Conservation (phyloP, 2,113 vertebrate genomes). For the Lagopus muta region DNA sequence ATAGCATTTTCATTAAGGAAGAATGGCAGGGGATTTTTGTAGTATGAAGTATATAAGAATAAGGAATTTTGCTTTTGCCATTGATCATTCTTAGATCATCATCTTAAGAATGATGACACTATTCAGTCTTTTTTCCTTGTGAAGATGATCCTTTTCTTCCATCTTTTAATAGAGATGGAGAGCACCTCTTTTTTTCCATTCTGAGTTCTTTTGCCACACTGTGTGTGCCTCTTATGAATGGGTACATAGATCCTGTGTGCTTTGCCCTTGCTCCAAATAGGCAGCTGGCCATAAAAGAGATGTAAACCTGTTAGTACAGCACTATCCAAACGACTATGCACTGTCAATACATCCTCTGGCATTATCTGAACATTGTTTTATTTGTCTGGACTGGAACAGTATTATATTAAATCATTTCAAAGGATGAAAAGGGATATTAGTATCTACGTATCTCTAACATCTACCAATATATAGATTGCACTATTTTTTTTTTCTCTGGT, state of each 20-base stretch:
- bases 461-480: background rate
- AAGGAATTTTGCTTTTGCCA: conserved; percentile 15
- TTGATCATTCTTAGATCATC: background rate
- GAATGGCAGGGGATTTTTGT: conserved; percentile 20
- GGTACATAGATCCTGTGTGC: background rate
- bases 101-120: background rate
- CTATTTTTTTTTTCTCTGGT: background rate
- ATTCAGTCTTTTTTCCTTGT: background rate
- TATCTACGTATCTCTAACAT: background rate
- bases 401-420: background rate
- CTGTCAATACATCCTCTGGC: background rate
- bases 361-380: background rate
- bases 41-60: background rate
- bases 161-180: background rate
- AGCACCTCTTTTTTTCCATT: background rate
- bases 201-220: background rate
- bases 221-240: background rate
- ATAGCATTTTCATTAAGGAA: conserved; percentile 15
- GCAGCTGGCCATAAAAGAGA: background rate
- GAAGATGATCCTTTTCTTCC: background rate
- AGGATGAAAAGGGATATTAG: background rate
- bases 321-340: background rate
- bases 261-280: background rate
- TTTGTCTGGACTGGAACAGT: background rate
- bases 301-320: background rate